Conservation (phyloP, 2,797 vertebrate genomes). For the Mormyrus proboscirostris region DNA sequence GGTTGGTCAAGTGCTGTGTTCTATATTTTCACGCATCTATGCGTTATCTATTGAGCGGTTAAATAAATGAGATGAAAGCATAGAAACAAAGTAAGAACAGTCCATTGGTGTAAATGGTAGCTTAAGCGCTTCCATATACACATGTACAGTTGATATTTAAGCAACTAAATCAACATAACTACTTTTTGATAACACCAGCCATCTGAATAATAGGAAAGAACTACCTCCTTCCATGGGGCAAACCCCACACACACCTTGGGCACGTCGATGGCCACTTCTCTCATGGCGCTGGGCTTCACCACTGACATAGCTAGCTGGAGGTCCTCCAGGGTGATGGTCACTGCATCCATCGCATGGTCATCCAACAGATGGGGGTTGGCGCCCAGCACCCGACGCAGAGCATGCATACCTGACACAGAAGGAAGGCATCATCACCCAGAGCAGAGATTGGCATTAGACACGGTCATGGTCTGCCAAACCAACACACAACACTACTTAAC, state of each 20-base stretch:
- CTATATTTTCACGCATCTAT: not conserved
- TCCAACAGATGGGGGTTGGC: constrained; percentile 57
- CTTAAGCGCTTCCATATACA: not conserved
- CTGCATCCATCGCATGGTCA: constrained; percentile 59
- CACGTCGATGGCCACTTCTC: constrained; percentile 89
- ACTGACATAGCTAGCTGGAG: constrained; percentile 79
- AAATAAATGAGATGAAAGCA: not conserved
- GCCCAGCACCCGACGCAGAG: constrained; percentile 67
- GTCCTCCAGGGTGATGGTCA: constrained; percentile 74
- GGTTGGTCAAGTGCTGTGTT: not conserved
- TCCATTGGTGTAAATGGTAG: not conserved
- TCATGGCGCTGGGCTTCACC: constrained; percentile 94
- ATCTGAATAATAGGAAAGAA: not conserved
- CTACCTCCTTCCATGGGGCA: too few species aligned
- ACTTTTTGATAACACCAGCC: not conserved
- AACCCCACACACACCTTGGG: constrained; percentile 72
- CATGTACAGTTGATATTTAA: not conserved
- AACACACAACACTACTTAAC: not conserved
- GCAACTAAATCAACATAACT: not conserved
- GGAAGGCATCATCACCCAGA: not conserved
- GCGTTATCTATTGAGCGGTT: not conserved
- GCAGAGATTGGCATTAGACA: not conserved
- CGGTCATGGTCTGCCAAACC: not conserved
- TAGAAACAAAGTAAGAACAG: not conserved
- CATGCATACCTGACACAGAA: constrained; percentile 65